Percentiles rank a stretch among this genome's conserved stretches.
These are phyloP conservation scores for Camponotus floridanus DNA, from an alignment of 1,140 invertebrate genomes.

Conservation along the genomic window DNA sequence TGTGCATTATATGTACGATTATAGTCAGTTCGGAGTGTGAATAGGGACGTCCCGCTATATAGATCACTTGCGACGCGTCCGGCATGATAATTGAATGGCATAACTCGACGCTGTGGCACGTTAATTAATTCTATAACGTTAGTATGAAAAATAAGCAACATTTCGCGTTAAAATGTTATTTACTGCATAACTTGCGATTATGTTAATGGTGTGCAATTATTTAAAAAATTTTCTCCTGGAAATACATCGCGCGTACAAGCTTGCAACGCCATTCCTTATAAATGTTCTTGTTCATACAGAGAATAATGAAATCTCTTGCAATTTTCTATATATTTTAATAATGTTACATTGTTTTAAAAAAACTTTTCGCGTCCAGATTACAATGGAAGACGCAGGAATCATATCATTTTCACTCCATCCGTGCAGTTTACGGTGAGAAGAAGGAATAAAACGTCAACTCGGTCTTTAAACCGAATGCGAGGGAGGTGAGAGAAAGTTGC, in stretches of 20 bases:
- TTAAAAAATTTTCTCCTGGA: background rate
- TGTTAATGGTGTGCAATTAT: background rate
- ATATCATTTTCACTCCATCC: background rate
- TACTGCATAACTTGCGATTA: background rate
- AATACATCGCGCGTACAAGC: constrained; percentile 6
- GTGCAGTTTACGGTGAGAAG: background rate
- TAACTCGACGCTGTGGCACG: constrained; percentile 57
- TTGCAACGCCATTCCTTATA: background rate
- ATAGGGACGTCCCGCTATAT: constrained; percentile 51
- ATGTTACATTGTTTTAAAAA: background rate
- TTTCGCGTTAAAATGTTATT: background rate
- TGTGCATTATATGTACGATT: constrained; percentile 42
- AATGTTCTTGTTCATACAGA: constrained; percentile 8
- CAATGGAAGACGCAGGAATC: background rate
- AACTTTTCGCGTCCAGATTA: background rate
- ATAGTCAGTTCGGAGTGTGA: constrained; percentile 49
- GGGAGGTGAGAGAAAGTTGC: constrained; percentile 60
- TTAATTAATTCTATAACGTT: constrained; percentile 63
- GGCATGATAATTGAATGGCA: constrained; percentile 69
- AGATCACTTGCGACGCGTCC: constrained; percentile 60
- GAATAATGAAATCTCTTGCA: background rate
- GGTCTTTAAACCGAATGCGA: constrained; percentile 54
- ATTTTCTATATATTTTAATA: background rate
- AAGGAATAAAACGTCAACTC: constrained; percentile 35
- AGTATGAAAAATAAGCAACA: constrained; percentile 44